Evolutionary conservation across 2,113 vertebrate genomes (phyloP).

Genomic region (Globicephala melas): DNA sequence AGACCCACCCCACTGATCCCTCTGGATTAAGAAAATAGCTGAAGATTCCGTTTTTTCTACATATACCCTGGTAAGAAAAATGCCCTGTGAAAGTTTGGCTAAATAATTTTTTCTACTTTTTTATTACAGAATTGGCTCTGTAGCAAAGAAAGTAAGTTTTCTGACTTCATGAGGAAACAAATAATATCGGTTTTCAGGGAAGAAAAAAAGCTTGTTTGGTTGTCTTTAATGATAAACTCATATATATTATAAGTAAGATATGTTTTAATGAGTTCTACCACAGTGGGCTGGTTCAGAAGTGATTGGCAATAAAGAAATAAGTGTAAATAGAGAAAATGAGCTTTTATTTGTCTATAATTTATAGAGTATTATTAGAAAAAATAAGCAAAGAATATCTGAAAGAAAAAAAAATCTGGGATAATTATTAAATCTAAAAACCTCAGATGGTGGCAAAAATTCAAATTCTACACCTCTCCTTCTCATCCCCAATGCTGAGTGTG

Average conservation of each 20-base stretch:
- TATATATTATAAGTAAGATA: neutral
- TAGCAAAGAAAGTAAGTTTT: neutral
- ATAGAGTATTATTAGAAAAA: neutral
- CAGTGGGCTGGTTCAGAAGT: conserved; percentile 1
- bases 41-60: neutral
- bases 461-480: neutral
- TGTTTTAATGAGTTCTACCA: conserved; percentile 39
- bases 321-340: neutral
- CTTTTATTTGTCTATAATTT: conserved; percentile 15
- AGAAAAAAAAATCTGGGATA: neutral
- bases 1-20: neutral
- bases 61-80: neutral
- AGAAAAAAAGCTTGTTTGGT: neutral
- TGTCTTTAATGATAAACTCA: neutral
- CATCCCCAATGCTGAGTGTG: neutral
- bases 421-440: neutral
- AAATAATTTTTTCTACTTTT: neutral
- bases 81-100: neutral
- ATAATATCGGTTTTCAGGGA: neutral
- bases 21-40: neutral
- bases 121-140: neutral
- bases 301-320: neutral
- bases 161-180: neutral
- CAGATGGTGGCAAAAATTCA: neutral
- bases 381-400: neutral